Evolutionary conservation across 2,888 invertebrate species (phyloP), one percentile per base, ranked within the genome.

Genomic region (Melanophora roralis): DNA sequence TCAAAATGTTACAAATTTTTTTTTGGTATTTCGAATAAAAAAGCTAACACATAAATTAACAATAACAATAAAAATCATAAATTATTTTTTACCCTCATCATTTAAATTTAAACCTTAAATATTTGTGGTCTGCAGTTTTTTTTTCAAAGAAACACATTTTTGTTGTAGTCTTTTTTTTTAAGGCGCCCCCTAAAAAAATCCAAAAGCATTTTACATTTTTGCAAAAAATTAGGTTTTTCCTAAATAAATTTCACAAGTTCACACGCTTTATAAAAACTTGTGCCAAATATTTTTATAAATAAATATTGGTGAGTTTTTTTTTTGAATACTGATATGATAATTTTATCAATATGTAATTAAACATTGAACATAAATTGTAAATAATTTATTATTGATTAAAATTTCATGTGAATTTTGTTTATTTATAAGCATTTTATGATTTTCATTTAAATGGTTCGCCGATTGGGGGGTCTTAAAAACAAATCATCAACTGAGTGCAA

Each of bases 321-420:
- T 45, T 16, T 19, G 45, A 19, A 57, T 36, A 6, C 21, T 27
- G 4, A 34, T 16, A 9, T 45, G 27, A 21, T 19, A 14, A 27
- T 55, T 47, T 72, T 65, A 75, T 59, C 78, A 65, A 60, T 65
- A 55, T 27, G 27, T 27, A n/a, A n/a, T 43, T 64, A 21, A 40
- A 51, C 12, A 57, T 59, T 38, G 19, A 43, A 43, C 23, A 16
- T 36, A 43, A 36, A 45, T 55, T 23, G 16, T 49, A 47, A 78
- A 72, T 72, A 65, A 75, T 69, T 69, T 75, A 74, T 78, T 78
- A 75, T 79, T 67, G 75, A 75, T 71, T 71, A 59, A 16, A 36
- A 19, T 59, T 65, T 60, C 21, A 19, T 49, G 62, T 69, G 51
- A 72, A 68, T 55, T 64, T 23, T 57, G 12, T 51, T 65, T 59